Conservation (phyloP, 2,888 invertebrate species). For the Drosophila phalerata region DNA sequence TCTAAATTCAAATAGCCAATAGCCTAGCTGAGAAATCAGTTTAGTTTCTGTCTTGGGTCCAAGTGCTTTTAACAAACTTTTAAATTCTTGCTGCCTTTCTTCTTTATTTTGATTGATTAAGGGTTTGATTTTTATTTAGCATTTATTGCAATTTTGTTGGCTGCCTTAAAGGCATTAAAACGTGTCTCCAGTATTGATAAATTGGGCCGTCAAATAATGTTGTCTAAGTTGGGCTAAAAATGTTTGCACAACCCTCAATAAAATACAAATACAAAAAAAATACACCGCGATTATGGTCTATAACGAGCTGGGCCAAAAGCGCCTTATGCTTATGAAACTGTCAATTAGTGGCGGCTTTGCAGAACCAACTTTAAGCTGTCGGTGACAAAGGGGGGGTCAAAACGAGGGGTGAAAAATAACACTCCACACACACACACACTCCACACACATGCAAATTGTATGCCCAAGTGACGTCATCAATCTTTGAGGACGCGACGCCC, state of each 20-base stretch:
- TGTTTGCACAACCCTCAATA: slow-evolving; percentile 73
- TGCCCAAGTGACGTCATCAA: slow-evolving; percentile 52
- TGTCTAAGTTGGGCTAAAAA: slow-evolving; percentile 40
- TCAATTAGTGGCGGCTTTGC: slow-evolving; percentile 74
- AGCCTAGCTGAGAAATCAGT: slow-evolving; percentile 1
- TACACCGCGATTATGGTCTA: slow-evolving; percentile 39
- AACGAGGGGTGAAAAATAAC: neutral
- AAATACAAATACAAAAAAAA: slow-evolving; percentile 36
- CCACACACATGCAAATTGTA: slow-evolving; percentile 6
- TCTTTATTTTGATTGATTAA: slow-evolving; percentile 58
- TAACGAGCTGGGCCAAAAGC: slow-evolving; percentile 60
- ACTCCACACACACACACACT: slow-evolving; percentile 3
- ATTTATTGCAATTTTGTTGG: slow-evolving; percentile 66
- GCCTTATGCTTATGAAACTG: slow-evolving; percentile 71
- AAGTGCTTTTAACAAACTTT: slow-evolving; percentile 1
- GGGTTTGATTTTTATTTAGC: slow-evolving; percentile 1
- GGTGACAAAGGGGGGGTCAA: slow-evolving; percentile 2
- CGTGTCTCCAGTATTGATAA: slow-evolving; percentile 10
- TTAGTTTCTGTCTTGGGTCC: neutral
- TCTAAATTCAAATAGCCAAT: slow-evolving; percentile 42
- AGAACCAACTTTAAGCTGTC: slow-evolving; percentile 62
- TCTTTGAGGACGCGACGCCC: slow-evolving; percentile 33
- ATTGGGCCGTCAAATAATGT: slow-evolving; percentile 37
- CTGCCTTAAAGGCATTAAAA: neutral
- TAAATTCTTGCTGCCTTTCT: neutral